Evolutionary conservation across 2,797 vertebrate species (phyloP), one percentile per base, ranked within the genome.

Genomic region (Sitta carolinensis): DNA sequence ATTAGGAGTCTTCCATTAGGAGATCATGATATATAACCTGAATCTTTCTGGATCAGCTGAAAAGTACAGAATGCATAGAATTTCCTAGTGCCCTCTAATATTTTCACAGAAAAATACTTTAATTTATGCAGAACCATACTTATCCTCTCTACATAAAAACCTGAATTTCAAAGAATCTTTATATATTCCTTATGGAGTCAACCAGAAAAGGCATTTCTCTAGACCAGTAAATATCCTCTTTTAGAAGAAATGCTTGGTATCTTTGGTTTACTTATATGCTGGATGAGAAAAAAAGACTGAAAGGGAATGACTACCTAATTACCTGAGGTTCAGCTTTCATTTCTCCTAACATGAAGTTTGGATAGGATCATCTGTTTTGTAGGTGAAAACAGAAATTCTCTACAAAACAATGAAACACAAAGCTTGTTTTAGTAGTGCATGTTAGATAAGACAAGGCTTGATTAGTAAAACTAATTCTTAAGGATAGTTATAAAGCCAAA

Each of bases 221-320:
- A 59, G 25, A 70, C 11, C 8, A 76, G 17, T 43, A 87, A 78
- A 78, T 85, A 80, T 25, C 22, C 42, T 87, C 52, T 92, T 68
- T 26, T 54, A 69, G 64, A 96, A 86, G 10, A 92, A 89, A 88
- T 48, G 19, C 36, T 79, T 81, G 7, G 1, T 75, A n/a, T 96
- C 94, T 97, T 97, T 97, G 94, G 96, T 95, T 93, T 95, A 67
- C 50, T 89, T 80, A 66, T 18, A 73, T 52, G 55, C 54, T 93
- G 54, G 25, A 78, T 79, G 42, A 55, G 30, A 5, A 66, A 85
- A 62, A 83, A 23, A 50, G 3, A 42, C 48, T 76, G 32, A 81
- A 94, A 90, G 18, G 43, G 25, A 88, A 27, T 74, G 73, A 84
- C 55, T 87, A 74, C 32, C 23, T 74, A 84, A 79, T 83, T 93